A percentile compares a stretch with the other conserved stretches of the same genome.
Conservation (phyloP, 1,140 invertebrate genomes). For the Fopius arisanus region DNA sequence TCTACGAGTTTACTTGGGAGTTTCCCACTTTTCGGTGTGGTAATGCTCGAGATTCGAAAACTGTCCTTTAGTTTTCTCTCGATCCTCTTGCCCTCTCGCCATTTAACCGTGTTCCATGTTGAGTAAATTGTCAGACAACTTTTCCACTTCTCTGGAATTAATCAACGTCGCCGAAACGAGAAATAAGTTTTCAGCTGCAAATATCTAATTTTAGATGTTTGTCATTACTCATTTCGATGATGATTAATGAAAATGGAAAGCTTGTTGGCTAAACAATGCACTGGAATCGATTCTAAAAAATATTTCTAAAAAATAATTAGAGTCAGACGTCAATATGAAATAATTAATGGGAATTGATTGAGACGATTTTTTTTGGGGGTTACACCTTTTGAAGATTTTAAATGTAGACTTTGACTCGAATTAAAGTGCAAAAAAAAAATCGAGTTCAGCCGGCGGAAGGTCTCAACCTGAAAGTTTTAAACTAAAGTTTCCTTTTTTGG, state of each 20-base stretch:
- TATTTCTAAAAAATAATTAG: too few species aligned
- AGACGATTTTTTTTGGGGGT: too few species aligned
- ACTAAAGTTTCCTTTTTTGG: too few species aligned
- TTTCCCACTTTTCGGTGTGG: background rate
- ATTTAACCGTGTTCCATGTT: background rate
- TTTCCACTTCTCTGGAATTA: conserved; percentile 1
- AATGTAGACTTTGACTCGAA: too few species aligned
- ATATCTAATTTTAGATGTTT: background rate
- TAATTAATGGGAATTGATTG: too few species aligned
- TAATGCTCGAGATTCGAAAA: conserved; percentile 14
- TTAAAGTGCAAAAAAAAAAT: too few species aligned
- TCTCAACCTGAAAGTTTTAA: too few species aligned
- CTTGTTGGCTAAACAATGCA: background rate
- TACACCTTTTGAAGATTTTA: too few species aligned
- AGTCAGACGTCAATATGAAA: too few species aligned
- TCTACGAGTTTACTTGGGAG: conserved; percentile 1
- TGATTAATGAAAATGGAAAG: background rate
- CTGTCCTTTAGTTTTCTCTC: background rate
- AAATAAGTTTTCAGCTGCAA: background rate
- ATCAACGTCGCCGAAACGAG: background rate
- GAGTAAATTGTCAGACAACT: conserved; percentile 4
- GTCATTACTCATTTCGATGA: background rate
- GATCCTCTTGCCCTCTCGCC: background rate
- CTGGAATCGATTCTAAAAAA: too few species aligned
- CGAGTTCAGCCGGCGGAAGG: too few species aligned